Base-by-base conservation (phyloP, 2,797 vertebrate species). In the Chelmon rostratus region DNA sequence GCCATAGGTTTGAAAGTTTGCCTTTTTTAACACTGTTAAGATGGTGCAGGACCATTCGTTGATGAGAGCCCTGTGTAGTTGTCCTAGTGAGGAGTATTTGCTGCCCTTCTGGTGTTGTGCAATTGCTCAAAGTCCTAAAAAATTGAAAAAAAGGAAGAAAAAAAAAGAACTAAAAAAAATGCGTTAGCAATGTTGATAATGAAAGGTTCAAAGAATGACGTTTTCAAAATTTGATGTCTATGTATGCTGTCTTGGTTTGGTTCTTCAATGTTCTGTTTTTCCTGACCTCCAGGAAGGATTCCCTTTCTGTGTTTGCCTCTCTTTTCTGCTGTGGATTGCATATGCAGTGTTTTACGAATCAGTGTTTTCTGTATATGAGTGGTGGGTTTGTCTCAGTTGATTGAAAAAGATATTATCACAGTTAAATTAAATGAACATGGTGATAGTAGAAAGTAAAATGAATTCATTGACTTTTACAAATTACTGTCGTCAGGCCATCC, bases 371-470 rank as follows among this genome's bases (percentile, higher is more conserved):
- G n/a, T n/a, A 50, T 49, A 8, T 11, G 6, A 78, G 28, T 77
- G 46, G 73, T 76, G 35, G 46, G 54, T 73, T 53, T 81, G 70
- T 87, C 58, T 76, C 75, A 38, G 84, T 82, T 92, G 90, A 93
- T 91, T 93, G 80, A 90, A 92, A 90, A 85, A 89, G 82, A 86
- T 76, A 35, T 88, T 81, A 90, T 91, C 87, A 28, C 4, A 28
- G 46, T 85, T 86, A 87, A 92, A 91, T 92, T 92, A 87, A 90
- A 87, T 82, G 67, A 84, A 78, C 61, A 80, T 53, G 28, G 59
- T 71, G 88, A 89, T 87, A 81, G 88, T 12, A 31, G 59, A 53
- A 85, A 75, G 70, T 87, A 77, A 86, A 88, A 83, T 79, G 25
- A 86, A 78, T 86, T 79, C 70, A 58, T 50, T 83, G 73, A 73